Evolutionary conservation across 2,888 invertebrate species (phyloP), one percentile per base, ranked within the genome.

Genomic region (Hirtodrosophila histrioides): DNA sequence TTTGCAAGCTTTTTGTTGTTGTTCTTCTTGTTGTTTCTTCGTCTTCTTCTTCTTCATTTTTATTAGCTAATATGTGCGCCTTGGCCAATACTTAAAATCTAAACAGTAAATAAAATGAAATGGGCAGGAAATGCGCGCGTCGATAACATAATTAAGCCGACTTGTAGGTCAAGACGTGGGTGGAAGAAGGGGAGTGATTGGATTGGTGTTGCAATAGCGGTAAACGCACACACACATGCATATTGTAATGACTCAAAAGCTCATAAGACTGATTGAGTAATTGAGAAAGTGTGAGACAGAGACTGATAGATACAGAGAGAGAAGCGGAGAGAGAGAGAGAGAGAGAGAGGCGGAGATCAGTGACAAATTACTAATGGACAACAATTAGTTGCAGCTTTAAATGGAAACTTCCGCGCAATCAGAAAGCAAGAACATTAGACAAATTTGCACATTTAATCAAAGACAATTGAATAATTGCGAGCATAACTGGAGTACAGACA

Each of bases 401-500:
- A 70, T 56, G 78, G 39, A 44, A 57, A 77, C 66, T 71, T 82
- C 82, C 82, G 84, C 53, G 39, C 68, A 65, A 65, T 54, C 50
- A 60, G 36, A 29, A 53, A 40, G 31, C 35, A 44, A 75, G 62
- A 83, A 61, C 58, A 80, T 86, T 83, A 83, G 86, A 75, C 68
- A 80, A 84, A 78, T 84, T 89, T 88, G 89, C 89, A 88, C 89
- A 85, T 82, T 86, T 85, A 88, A 88, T 89, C 76, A 88, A 70
- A 83, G 80, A 62, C 83, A 88, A 88, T 88, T 88, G 78, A 80
- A 88, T 88, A 89, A 88, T 88, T 89, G 78, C 58, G 40, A 64
- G 44, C 54, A 61, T 48, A 71, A 70, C 67, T 82, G 67, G 67
- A 65, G 57, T 70, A 55, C 23, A 56, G 51, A 37, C 39, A 36